Evolutionary conservation across 2,888 invertebrate genomes (phyloP).

Genomic region (Tupiocoris notatus): DNA sequence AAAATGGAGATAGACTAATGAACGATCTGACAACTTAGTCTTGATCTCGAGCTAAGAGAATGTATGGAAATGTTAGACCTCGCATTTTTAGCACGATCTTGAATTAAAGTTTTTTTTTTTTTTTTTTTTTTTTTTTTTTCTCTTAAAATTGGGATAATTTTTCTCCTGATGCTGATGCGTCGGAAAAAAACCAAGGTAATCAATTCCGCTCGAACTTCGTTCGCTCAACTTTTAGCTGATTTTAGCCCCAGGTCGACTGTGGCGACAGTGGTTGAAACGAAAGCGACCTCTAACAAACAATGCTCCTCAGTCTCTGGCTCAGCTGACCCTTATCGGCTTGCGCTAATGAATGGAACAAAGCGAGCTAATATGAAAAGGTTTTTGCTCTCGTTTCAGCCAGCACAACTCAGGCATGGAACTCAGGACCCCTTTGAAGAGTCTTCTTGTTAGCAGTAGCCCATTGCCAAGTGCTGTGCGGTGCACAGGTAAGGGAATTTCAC

Average conservation of each 20-base stretch:
- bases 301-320: constrained; percentile 25
- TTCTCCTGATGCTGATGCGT: too few species aligned
- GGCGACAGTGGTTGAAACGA: constrained; percentile 20
- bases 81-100: too few species aligned
- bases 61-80: too few species aligned
- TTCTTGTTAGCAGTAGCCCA: constrained; percentile 22
- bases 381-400: constrained; percentile 37
- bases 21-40: too few species aligned
- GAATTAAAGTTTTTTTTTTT: too few species aligned
- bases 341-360: constrained; percentile 44
- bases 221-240: background rate
- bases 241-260: background rate
- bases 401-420: background rate
- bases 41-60: too few species aligned
- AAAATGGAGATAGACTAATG: too few species aligned
- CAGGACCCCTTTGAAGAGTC: constrained; percentile 22
- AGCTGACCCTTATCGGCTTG: background rate
- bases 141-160: too few species aligned
- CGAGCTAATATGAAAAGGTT: constrained; percentile 43
- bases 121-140: too few species aligned
- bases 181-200: too few species aligned
- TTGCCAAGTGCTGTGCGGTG: constrained; percentile 13
- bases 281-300: constrained; percentile 32
- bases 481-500: constrained; percentile 37
- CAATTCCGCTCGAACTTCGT: too few species aligned